phyloP scores from a whole-genome alignment of 2,888 invertebrate genomes.

The Anagyrus pseudococci region DNA sequence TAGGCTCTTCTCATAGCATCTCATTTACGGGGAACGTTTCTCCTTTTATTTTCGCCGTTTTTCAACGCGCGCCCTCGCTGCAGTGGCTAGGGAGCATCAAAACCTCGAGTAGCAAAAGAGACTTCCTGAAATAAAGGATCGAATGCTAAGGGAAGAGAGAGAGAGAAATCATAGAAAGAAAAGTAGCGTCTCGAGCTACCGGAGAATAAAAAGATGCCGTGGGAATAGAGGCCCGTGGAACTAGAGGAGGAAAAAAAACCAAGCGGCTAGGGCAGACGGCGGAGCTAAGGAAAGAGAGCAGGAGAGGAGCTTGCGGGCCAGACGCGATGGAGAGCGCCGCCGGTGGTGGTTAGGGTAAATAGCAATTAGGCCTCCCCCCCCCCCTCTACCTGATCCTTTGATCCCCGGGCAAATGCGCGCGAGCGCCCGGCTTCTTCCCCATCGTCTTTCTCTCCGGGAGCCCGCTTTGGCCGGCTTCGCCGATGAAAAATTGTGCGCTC shows the following conservation, averaged over 20 bases:
- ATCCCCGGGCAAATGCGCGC: constrained; percentile 38
- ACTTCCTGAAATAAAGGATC: background rate
- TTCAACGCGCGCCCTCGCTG: too few relatives aligned
- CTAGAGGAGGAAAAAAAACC: constrained; percentile 8
- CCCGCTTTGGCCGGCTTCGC: constrained; percentile 31
- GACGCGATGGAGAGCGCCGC: constrained; percentile 9
- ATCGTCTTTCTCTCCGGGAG: constrained; percentile 10
- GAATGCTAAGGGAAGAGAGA: background rate
- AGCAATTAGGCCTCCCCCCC: constrained; percentile 44
- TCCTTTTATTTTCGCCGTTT: background rate
- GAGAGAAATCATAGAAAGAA: constrained; percentile 1
- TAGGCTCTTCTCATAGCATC: too few relatives aligned
- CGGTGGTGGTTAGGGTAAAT: constrained; percentile 41
- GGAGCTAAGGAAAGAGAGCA: constrained; percentile 6
- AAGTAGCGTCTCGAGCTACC: constrained; percentile 7
- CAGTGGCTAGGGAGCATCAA: background rate
- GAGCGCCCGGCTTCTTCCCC: background rate
- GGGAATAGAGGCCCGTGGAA: constrained; percentile 7
- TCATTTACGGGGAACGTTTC: too few relatives aligned
- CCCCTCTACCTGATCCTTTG: constrained; percentile 47
- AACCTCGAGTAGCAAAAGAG: background rate
- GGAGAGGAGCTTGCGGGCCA: constrained; percentile 25
- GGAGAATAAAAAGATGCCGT: constrained; percentile 24
- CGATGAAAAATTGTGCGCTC: constrained; percentile 38
- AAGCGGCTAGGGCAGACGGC: too few relatives aligned